Conservation (phyloP, 2,888 invertebrate genomes). For the Amitus sp. region DNA sequence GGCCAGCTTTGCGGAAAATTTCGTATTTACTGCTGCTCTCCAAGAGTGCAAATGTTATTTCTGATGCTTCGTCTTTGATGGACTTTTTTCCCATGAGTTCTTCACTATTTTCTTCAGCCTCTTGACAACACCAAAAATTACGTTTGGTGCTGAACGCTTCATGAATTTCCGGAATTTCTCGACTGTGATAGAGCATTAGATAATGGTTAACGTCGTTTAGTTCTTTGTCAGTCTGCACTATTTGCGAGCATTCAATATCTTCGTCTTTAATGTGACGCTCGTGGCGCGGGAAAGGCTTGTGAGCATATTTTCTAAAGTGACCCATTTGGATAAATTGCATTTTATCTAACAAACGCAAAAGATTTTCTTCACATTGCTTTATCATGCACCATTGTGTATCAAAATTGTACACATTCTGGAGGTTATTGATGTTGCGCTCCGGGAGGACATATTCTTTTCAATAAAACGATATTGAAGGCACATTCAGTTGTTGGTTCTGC, state of each 20-base stretch:
- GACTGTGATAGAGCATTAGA: conserved; percentile 91
- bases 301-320: conserved; percentile 79
- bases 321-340: conserved; percentile 93
- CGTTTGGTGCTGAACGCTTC: conserved; percentile 76
- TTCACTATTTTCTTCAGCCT: conserved; percentile 67
- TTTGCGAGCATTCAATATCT: conserved; percentile 82
- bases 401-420: conserved; percentile 97
- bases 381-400: conserved; percentile 97
- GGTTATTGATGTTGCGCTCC: conserved; percentile 91
- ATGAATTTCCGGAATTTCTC: conserved; percentile 86
- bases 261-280: conserved; percentile 85
- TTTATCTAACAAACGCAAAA: conserved; percentile 84
- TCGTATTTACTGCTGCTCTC: conserved; percentile 89
- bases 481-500: conserved; percentile 94
- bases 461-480: conserved; percentile 98
- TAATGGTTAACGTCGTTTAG: conserved; percentile 91
- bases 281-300: conserved; percentile 85
- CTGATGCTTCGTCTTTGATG: conserved; percentile 59
- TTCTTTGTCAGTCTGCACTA: conserved; percentile 88
- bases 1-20: conserved; percentile 85
- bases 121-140: conserved; percentile 71
- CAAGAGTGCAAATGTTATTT: conserved; percentile 85
- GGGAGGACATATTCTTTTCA: conserved; percentile 97
- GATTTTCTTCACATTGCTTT: conserved; percentile 82
- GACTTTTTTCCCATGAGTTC: conserved; percentile 70